Evolutionary conservation across 2,888 invertebrate species (phyloP).

Genomic region (Pilophorus perplexus): DNA sequence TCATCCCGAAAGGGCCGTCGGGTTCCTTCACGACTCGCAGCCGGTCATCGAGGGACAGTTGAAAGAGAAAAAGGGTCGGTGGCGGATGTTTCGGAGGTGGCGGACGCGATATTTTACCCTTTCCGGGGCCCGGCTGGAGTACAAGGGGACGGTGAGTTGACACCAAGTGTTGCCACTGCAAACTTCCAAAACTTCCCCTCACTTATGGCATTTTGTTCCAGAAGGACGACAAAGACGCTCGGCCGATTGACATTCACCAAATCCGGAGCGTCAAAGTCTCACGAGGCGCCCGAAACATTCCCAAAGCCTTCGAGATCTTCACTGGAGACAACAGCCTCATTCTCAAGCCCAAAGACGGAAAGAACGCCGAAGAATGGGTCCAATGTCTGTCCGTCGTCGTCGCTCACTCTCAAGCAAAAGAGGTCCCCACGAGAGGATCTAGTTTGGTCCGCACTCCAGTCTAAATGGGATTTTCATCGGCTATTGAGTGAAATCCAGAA

Average conservation of each 20-base stretch:
- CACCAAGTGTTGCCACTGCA: too few relatives aligned
- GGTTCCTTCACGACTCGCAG: conserved; percentile 74
- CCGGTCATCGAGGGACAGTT: conserved; percentile 88
- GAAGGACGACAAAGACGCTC: conserved; percentile 66
- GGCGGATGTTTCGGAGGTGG: conserved; percentile 89
- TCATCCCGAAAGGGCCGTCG: conserved; percentile 84
- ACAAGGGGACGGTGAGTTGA: conserved; percentile 71
- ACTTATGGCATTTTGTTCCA: conserved; percentile 52
- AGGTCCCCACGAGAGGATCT: conserved; percentile 49
- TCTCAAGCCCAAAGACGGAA: conserved; percentile 90
- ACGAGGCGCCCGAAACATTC: conserved; percentile 84
- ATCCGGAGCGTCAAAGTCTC: conserved; percentile 93
- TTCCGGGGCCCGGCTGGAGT: conserved; percentile 86
- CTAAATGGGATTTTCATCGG: conserved; percentile 19
- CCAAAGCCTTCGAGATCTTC: conserved; percentile 95
- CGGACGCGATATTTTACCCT: conserved; percentile 90
- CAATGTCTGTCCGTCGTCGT: conserved; percentile 91
- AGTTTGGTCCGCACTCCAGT: conserved; percentile 49
- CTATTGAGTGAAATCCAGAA: too few relatives aligned
- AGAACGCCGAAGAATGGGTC: conserved; percentile 94
- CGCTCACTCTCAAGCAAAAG: conserved; percentile 72
- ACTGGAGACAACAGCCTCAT: conserved; percentile 89
- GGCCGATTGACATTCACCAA: conserved; percentile 81
- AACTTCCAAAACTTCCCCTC: too few relatives aligned
- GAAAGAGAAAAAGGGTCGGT: conserved; percentile 88